A percentile compares a stretch with the other conserved stretches of the same genome.
Conservation (phyloP, 2,888 invertebrate genomes). For the Meganola albula region DNA sequence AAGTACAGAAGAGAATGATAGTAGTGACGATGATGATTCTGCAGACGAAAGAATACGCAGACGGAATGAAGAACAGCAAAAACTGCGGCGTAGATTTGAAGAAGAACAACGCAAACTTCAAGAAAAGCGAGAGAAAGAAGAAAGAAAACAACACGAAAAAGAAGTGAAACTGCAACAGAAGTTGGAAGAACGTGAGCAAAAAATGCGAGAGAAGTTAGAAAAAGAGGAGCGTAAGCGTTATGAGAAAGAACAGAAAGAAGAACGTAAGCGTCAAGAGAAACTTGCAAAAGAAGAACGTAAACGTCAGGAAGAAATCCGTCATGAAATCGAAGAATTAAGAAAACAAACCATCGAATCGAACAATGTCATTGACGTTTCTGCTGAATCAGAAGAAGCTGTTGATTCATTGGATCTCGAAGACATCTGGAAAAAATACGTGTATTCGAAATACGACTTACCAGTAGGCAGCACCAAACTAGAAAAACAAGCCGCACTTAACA, state of each 20-base stretch:
- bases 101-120: constrained; percentile 35
- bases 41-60: constrained; percentile 29
- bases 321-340: constrained; percentile 35
- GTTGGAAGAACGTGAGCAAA: constrained; percentile 38
- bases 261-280: constrained; percentile 32
- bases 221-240: constrained; percentile 34
- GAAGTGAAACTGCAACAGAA: constrained; percentile 39
- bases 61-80: constrained; percentile 29
- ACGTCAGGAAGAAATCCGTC: constrained; percentile 28
- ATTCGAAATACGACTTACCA: constrained; percentile 52
- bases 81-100: constrained; percentile 26
- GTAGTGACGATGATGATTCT: constrained; percentile 26
- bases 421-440: constrained; percentile 58
- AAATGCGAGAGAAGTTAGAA: constrained; percentile 34
- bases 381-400: constrained; percentile 39
- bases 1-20: constrained; percentile 32
- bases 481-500: constrained; percentile 46
- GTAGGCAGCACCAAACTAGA: constrained; percentile 45
- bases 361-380: constrained; percentile 25
- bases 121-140: constrained; percentile 35
- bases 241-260: constrained; percentile 29
- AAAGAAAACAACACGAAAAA: constrained; percentile 35
- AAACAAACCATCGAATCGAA: constrained; percentile 35
- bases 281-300: constrained; percentile 34
- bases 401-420: constrained; percentile 57